A percentile compares a stretch with the other conserved stretches of the same genome.
Evolutionary conservation across 2,888 invertebrate genomes (phyloP).

Genomic region (Noctua comes): DNA sequence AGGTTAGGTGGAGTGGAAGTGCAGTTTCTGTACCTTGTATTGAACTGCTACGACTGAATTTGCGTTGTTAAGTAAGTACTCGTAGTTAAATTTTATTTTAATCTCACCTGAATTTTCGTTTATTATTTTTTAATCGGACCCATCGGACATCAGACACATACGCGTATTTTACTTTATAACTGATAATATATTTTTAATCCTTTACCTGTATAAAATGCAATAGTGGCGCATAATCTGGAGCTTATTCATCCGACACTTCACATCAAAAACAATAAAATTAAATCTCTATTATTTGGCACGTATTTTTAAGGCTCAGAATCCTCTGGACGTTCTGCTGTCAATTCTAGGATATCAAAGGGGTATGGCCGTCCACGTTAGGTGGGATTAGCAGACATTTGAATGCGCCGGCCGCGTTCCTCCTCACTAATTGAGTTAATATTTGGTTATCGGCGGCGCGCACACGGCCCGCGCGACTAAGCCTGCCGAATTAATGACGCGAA

Average conservation of each 20-base stretch:
- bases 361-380: slow-evolving; percentile 64
- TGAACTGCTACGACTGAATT: not conserved
- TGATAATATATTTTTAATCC: not conserved
- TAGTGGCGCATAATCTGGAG: slow-evolving; percentile 17
- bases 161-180: not conserved
- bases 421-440: slow-evolving; percentile 91
- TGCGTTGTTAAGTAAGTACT: not conserved
- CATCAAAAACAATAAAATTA: slow-evolving; percentile 5
- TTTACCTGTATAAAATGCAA: not conserved
- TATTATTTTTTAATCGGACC: not conserved
- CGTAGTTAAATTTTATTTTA: not conserved
- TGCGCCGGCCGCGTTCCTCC: slow-evolving; percentile 80
- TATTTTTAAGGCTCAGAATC: slow-evolving; percentile 25
- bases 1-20: not conserved
- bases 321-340: slow-evolving; percentile 40
- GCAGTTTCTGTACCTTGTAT: not conserved
- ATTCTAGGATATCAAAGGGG: slow-evolving; percentile 66
- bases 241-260: not conserved
- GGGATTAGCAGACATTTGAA: slow-evolving; percentile 86
- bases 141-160: not conserved
- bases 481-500: slow-evolving; percentile 88
- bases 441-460: slow-evolving; percentile 89
- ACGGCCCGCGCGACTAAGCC: slow-evolving; percentile 86
- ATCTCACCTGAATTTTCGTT: not conserved
- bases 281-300: not conserved